phyloP scores from a whole-genome alignment of 2,113 vertebrate species.

The Rafetus swinhoei region DNA sequence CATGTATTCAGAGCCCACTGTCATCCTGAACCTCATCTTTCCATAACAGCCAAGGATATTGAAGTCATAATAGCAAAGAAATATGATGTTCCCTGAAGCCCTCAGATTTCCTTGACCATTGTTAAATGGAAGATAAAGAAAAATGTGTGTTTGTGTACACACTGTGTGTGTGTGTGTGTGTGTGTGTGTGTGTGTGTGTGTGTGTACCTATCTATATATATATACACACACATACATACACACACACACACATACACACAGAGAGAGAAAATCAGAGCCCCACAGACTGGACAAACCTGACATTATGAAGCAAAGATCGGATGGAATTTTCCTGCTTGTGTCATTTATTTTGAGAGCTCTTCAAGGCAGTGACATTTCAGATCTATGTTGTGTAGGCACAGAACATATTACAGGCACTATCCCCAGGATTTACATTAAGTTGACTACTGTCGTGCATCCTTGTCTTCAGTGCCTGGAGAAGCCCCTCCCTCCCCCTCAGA shows the following conservation, averaged over 20 bases:
- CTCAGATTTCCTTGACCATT: neutral
- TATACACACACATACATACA: too few species aligned
- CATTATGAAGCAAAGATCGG: neutral
- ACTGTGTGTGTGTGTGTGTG: too few species aligned
- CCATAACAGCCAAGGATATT: neutral
- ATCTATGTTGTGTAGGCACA: neutral
- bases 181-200: too few species aligned
- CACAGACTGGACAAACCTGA: neutral
- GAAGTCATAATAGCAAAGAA: neutral
- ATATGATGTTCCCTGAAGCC: neutral
- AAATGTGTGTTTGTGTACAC: neutral
- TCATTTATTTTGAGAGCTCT: neutral
- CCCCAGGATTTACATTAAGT: neutral
- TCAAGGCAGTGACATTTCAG: neutral
- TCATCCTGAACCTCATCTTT: neutral
- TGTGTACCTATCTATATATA: too few species aligned
- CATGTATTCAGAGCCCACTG: neutral
- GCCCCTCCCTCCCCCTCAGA: neutral
- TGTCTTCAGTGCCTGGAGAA: neutral
- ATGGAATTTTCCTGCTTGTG: neutral
- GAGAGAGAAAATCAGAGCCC: neutral
- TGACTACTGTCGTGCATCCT: neutral
- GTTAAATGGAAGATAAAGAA: neutral
- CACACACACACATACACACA: neutral
- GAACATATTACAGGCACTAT: neutral